Base-by-base conservation (phyloP, 2,888 invertebrate species). In the Gisinianus flammeolus region DNA sequence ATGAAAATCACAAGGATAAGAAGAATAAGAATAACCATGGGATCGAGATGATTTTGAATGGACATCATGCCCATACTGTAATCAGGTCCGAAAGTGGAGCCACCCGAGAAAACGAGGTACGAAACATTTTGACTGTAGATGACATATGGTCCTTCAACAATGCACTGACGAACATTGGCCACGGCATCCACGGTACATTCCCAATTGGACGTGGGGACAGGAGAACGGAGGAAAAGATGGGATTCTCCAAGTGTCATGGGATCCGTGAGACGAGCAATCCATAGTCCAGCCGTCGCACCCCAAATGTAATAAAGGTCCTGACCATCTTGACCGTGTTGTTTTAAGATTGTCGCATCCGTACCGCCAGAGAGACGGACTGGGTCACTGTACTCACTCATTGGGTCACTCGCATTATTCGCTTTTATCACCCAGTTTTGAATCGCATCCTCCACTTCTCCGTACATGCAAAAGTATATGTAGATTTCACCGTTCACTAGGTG, bases 51-150 rank as follows among this genome's bases (percentile, higher is more conserved):
- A 28, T 64, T 58, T 24, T 66, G 54, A 22, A 80, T 80, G 69
- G 79, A 79, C 80, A 80, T 81, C 35, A 78, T 68, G 22, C 79
- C 78, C 26, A 82, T 44, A 35, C 76, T 77, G 35, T 81, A 82
- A 26, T 76, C 76, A 10, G 80, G 79, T 16, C 75, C 78, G 35
- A 72, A 82, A 16, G 80, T 79, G n/a, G 64, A 75, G 24, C 77
- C 76, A 22, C 79, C 79, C 0, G 80, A 81, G 76, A 79, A 81
- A 24, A 80, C 78, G 16, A 80, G 33, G 31, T 81, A 82, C 19
- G 76, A 67, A 1, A 79, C 78, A 26, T 79, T 79, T 35, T 52
- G 8, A 44, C 79, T 79, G 76, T 80, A 80, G 44, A 82, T 80
- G 31, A 82, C 77, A 31, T 75, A 82, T 0, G 82, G 79, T 1